These are phyloP conservation scores for Helobdella robusta DNA, from an alignment of 2,888 invertebrate genomes.

Conservation along the genomic window DNA sequence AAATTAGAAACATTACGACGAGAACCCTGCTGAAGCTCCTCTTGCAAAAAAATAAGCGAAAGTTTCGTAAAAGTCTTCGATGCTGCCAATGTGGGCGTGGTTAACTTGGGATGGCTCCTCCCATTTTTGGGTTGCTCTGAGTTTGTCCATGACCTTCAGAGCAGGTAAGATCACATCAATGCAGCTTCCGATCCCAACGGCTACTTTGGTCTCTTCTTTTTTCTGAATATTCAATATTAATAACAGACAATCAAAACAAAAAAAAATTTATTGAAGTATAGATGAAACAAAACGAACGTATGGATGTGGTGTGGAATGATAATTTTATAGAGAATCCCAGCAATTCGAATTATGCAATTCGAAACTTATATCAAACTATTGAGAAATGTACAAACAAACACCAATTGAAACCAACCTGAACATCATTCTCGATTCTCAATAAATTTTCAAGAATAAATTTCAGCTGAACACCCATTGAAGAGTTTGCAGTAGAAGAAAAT, in stretches of 20 bases:
- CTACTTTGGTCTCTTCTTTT: slow-evolving; percentile 57
- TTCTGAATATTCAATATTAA: too few relatives aligned
- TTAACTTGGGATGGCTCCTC: slow-evolving; percentile 57
- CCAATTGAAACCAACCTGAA: too few relatives aligned
- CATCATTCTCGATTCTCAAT: too few relatives aligned
- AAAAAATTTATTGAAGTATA: too few relatives aligned
- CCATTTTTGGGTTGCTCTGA: slow-evolving; percentile 30
- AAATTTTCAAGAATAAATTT: too few relatives aligned
- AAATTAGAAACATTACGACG: not conserved
- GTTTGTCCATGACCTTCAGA: slow-evolving; percentile 56
- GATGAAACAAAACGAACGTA: not conserved
- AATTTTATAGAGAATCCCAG: not conserved
- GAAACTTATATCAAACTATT: too few relatives aligned
- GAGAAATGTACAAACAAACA: too few relatives aligned
- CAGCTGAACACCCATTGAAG: too few relatives aligned
- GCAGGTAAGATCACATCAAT: slow-evolving; percentile 67
- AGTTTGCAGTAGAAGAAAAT: too few relatives aligned
- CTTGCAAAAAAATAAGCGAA: slow-evolving; percentile 72
- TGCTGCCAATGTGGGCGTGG: slow-evolving; percentile 60
- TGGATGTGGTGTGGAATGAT: slow-evolving; percentile 30
- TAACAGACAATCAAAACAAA: too few relatives aligned
- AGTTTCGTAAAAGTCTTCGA: slow-evolving; percentile 61
- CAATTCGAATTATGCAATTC: too few relatives aligned
- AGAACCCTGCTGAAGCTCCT: slow-evolving; percentile 76
- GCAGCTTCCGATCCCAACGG: slow-evolving; percentile 73